Evolutionary conservation across 2,113 vertebrate genomes (phyloP).

Genomic region (Thamnaconus septentrionalis): DNA sequence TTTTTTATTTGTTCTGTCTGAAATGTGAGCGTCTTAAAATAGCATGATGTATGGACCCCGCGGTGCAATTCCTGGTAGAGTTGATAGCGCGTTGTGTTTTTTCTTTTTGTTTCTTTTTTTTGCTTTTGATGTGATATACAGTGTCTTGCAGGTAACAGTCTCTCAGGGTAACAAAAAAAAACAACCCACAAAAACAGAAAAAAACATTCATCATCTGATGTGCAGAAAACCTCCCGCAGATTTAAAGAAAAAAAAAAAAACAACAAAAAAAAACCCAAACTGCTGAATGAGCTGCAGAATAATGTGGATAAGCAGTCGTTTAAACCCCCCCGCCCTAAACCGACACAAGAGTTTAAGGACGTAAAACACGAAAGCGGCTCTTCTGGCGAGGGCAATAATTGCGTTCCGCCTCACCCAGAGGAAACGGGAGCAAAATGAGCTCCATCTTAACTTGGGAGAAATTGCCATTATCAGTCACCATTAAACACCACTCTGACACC

Average conservation of each 20-base stretch:
- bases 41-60: conserved; percentile 54
- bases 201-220: conserved; percentile 45
- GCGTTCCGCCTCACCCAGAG: conserved; percentile 43
- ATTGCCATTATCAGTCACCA: conserved; percentile 69
- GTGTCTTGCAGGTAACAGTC: conserved; percentile 52
- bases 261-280: background rate
- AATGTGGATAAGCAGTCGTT: conserved; percentile 22
- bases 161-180: conserved; percentile 31
- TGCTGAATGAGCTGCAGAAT: conserved; percentile 2
- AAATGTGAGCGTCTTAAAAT: conserved; percentile 46
- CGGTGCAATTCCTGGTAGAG: conserved; percentile 39
- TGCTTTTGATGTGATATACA: conserved; percentile 54
- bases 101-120: background rate
- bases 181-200: background rate
- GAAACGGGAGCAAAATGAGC: conserved; percentile 52
- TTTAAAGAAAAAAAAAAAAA: background rate
- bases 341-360: too few species aligned
- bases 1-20: conserved; percentile 53
- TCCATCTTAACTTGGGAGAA: conserved; percentile 47
- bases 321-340: background rate
- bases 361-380: conserved; percentile 28
- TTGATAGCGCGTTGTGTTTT: conserved; percentile 39
- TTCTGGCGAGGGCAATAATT: conserved; percentile 43
- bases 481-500: conserved; percentile 57
- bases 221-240: background rate